Evolutionary conservation across 2,888 invertebrate species (phyloP), one percentile per base, ranked within the genome.

Genomic region (Disparrhopalites patrizii): DNA sequence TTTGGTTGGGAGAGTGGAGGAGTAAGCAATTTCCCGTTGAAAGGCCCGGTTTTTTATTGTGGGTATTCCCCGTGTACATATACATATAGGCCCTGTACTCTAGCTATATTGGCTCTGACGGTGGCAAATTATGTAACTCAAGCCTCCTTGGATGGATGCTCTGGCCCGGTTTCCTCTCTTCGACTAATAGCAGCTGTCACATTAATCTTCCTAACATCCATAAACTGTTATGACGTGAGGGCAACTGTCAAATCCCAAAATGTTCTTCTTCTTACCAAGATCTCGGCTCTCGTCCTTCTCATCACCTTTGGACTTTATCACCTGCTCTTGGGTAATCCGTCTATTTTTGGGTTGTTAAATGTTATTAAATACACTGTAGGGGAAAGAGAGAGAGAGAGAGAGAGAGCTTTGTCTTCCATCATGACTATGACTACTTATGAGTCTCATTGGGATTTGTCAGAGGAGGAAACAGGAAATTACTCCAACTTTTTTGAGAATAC

Each of bases 31-130:
- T n/a, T n/a, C n/a, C n/a, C n/a, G n/a, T n/a, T n/a, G n/a, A n/a
- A n/a, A n/a, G n/a, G n/a, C n/a, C n/a, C n/a, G n/a, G n/a, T n/a
- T n/a, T n/a, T n/a, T n/a, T n/a, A n/a, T n/a, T n/a, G n/a, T n/a
- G n/a, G n/a, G n/a, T n/a, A n/a, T n/a, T n/a, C n/a, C n/a, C n/a
- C n/a, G n/a, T n/a, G n/a, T n/a, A n/a, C n/a, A n/a, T n/a, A n/a
- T n/a, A n/a, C n/a, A n/a, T n/a, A n/a, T n/a, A n/a, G n/a, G n/a
- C n/a, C n/a, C n/a, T n/a, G n/a, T n/a, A n/a, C n/a, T n/a, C n/a
- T n/a, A n/a, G 96, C 96, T 23, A 94, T 96, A 58, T 94, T 93
- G 88, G 89, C 90, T 1, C 80, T 96, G 71, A 96, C 96, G 27
- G 95, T 97, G 81, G 91, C 95, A 28, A 91, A 90, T 76, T 97